Evolutionary conservation across 2,888 invertebrate genomes (phyloP).

Genomic region (Plebejus anna): DNA sequence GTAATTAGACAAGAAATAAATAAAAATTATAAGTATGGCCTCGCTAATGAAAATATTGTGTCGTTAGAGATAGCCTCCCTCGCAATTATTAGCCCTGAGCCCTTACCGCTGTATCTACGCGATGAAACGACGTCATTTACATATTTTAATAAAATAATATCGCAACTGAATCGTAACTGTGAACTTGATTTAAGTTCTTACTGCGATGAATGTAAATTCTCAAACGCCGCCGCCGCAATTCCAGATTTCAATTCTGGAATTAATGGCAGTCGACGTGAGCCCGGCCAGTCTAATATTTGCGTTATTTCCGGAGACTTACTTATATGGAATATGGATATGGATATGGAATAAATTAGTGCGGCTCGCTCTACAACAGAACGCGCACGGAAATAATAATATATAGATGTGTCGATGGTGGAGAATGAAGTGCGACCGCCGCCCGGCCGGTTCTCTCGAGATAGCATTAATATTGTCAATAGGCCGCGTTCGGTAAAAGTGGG

Average conservation of each 20-base stretch:
- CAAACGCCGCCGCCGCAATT: conserved; percentile 73
- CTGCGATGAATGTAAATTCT: conserved; percentile 79
- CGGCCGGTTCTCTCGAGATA: conserved; percentile 65
- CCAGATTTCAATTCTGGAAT: conserved; percentile 80
- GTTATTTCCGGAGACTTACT: conserved; percentile 74
- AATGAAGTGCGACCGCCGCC: background rate
- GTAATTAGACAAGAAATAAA: conserved; percentile 23
- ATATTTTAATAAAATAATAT: conserved; percentile 81
- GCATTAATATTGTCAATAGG: conserved; percentile 80
- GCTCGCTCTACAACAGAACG: conserved; percentile 36
- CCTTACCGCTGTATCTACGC: conserved; percentile 68
- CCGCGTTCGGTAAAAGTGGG: conserved; percentile 78
- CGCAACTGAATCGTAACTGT: conserved; percentile 79
- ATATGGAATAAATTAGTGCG: conserved; percentile 74
- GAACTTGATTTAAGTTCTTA: conserved; percentile 81
- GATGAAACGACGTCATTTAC: conserved; percentile 73
- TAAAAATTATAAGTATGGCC: conserved; percentile 48
- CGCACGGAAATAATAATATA: background rate
- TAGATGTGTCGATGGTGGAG: conserved; percentile 50
- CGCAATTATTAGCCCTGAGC: conserved; percentile 60
- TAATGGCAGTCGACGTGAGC: conserved; percentile 75
- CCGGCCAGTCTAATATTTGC: conserved; percentile 76
- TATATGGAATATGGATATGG: too few species aligned
- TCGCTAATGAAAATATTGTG: conserved; percentile 73
- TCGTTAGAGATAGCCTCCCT: conserved; percentile 69